These are phyloP conservation scores for Australoheros scitulus DNA, from an alignment of 2,113 vertebrate genomes.

Conservation along the genomic window DNA sequence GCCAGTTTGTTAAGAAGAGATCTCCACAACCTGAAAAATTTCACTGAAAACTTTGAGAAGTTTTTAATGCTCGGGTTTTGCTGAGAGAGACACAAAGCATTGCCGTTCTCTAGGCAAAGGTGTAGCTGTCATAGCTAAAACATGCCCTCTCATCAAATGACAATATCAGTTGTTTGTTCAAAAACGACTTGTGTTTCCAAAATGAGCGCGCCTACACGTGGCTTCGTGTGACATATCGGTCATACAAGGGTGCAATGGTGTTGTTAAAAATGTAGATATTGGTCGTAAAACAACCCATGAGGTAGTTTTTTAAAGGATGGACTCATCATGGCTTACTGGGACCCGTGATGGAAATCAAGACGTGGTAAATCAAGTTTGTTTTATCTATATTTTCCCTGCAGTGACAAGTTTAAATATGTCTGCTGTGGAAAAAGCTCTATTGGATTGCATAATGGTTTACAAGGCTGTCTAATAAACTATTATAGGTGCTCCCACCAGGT, in stretches of 20 bases:
- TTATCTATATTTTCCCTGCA: neutral
- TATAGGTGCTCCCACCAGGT: neutral
- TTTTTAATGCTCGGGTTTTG: neutral
- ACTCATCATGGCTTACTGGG: neutral
- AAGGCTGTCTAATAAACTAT: neutral
- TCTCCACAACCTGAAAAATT: too few species aligned
- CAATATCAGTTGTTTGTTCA: too few species aligned
- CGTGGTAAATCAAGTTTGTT: neutral
- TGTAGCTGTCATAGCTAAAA: too few species aligned
- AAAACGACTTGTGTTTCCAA: too few species aligned
- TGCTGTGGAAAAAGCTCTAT: neutral
- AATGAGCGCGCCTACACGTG: too few species aligned
- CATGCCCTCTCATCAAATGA: too few species aligned
- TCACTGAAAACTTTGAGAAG: neutral
- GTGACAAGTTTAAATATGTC: neutral
- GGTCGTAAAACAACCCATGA: too few species aligned
- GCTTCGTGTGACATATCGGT: too few species aligned
- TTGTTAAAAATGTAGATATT: too few species aligned
- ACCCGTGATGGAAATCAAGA: neutral
- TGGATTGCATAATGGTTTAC: conserved; percentile 3
- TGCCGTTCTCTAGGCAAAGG: neutral
- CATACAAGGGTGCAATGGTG: too few species aligned
- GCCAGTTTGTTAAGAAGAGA: neutral
- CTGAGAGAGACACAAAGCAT: neutral
- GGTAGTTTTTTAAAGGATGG: too few species aligned